Conservation (phyloP, 2,888 invertebrate genomes). For the Brachynemurus nebulosus region DNA sequence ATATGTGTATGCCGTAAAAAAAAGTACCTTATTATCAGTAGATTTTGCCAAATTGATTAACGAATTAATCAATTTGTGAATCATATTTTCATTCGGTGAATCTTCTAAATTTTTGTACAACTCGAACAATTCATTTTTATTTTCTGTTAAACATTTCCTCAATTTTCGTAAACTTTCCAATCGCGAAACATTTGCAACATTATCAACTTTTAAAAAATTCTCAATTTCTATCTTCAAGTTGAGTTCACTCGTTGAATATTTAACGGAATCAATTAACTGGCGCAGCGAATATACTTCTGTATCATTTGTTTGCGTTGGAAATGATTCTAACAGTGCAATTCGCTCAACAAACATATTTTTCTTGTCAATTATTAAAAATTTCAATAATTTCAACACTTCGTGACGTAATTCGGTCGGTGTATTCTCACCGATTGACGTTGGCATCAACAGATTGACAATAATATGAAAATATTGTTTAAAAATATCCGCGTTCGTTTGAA, state of each 20-base stretch:
- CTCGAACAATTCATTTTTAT: slow-evolving; percentile 37
- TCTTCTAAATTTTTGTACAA: slow-evolving; percentile 43
- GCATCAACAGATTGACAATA: slow-evolving; percentile 38
- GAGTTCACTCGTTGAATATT: slow-evolving; percentile 20
- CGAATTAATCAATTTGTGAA: slow-evolving; percentile 47
- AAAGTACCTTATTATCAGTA: slow-evolving; percentile 33
- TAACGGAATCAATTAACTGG: slow-evolving; percentile 23
- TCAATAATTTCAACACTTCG: slow-evolving; percentile 33
- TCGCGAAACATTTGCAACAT: slow-evolving; percentile 28
- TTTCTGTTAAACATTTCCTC: slow-evolving; percentile 35
- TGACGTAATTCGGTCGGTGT: not conserved
- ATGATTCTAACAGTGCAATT: slow-evolving; percentile 36
- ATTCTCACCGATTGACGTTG: slow-evolving; percentile 23
- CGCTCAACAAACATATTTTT: slow-evolving; percentile 31
- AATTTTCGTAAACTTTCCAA: slow-evolving; percentile 40
- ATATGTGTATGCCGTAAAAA: too few species aligned
- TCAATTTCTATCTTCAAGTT: slow-evolving; percentile 33
- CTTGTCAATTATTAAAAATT: slow-evolving; percentile 40
- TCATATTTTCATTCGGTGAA: slow-evolving; percentile 44
- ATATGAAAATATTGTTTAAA: slow-evolving; percentile 36
- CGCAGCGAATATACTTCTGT: slow-evolving; percentile 25
- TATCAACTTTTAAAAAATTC: slow-evolving; percentile 34
- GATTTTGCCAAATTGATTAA: slow-evolving; percentile 42
- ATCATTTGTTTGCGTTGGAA: too few species aligned
- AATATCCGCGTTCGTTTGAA: slow-evolving; percentile 31